Base-by-base conservation (phyloP, 2,888 invertebrate genomes). In the Cephus nigrinus region DNA sequence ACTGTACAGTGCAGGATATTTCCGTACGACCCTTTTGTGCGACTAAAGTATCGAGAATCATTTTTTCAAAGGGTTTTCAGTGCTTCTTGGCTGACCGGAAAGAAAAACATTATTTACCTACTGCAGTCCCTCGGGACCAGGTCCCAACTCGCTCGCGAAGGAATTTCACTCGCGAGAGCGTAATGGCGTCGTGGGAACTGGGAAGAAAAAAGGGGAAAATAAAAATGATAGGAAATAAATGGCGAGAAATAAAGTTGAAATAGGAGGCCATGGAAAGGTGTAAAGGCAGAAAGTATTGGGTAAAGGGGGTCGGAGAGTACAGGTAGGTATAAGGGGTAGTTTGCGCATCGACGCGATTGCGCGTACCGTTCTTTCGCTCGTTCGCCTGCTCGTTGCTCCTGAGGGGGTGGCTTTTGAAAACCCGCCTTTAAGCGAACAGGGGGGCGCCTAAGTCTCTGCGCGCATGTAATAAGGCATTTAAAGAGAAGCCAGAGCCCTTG, bases 1-100 rank as follows among this genome's bases (percentile, higher is more conserved):
- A 55, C 55, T 77, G 78, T 80, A 82, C 82, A 83, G 82, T 85
- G 85, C 84, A 85, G 84, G 85, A 83, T 84, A 85, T 85, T 85
- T 87, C 83, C 85, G 23, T 55, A 55, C 55, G 55, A 55, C 23
- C 55, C 5, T 55, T 23, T 23, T 23, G 23, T 9, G 2, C 55
- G 55, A 55, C 23, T 23, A 23, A 23, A 55, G 55, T 55, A 55
- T 23, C 55, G 55, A 23, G 23, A 23, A 15, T 55, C 2, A 55
- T 4, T 23, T 55, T 55, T 55, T 55, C 55, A 55, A 55, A 55
- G 55, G 55, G 55, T 55, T 55, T 55, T 55, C 55, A 55, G 55
- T 55, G 55, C 75, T 75, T 40, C 55, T 31, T 55, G 40, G 40
- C 11, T 30, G 32, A 55, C 40, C 32, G 11, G 32, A 75, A 75